Evolutionary conservation across 2,113 vertebrate genomes (phyloP).

Genomic region (Pantherophis guttatus): DNA sequence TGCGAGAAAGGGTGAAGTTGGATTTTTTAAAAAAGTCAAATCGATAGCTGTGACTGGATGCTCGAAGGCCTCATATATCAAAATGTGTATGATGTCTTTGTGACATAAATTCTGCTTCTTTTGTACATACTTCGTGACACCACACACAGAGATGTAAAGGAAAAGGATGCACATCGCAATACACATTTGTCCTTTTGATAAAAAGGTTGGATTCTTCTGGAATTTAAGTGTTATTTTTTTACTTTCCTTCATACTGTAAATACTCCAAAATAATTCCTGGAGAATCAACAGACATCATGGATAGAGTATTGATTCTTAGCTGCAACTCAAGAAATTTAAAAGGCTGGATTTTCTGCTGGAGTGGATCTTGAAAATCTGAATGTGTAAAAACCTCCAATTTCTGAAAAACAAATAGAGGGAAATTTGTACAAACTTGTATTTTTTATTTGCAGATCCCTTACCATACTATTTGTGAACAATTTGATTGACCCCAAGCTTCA

Average conservation of each 20-base stretch:
- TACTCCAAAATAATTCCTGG: neutral
- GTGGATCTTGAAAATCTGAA: neutral
- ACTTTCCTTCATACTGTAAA: neutral
- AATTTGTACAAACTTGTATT: neutral
- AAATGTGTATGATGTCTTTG: neutral
- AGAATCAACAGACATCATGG: neutral
- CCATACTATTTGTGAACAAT: neutral
- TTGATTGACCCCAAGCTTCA: neutral
- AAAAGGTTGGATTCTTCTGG: neutral
- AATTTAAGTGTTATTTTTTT: neutral
- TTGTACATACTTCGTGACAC: neutral
- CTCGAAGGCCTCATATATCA: neutral
- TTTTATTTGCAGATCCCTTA: neutral
- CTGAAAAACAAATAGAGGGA: neutral
- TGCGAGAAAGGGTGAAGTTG: neutral
- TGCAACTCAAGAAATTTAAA: neutral
- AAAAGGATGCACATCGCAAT: neutral
- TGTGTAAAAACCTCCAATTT: neutral
- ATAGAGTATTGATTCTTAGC: neutral
- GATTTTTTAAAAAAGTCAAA: neutral
- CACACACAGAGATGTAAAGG: neutral
- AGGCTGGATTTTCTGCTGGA: neutral
- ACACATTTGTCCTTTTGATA: neutral
- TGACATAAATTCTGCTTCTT: neutral
- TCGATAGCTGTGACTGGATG: neutral